phyloP scores from a whole-genome alignment of 2,113 vertebrate species.

The Lanius collurio region DNA sequence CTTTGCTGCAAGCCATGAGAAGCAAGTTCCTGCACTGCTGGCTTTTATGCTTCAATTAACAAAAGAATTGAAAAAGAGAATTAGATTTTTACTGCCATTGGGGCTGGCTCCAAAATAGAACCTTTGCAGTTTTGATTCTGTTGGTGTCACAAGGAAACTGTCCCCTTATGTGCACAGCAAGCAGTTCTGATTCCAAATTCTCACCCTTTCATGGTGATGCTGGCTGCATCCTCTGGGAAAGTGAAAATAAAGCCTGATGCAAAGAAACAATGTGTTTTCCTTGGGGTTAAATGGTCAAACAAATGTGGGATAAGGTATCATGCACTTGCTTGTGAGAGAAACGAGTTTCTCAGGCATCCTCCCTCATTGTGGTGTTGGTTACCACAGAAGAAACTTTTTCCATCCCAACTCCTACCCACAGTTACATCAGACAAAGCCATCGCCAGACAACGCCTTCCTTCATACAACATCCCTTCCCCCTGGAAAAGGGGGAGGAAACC shows the following conservation, averaged over 20 bases:
- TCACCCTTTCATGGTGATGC: not conserved
- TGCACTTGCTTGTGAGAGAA: not conserved
- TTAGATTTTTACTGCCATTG: not conserved
- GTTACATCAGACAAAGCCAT: not conserved
- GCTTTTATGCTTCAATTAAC: not conserved
- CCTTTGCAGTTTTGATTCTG: not conserved
- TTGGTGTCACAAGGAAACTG: not conserved
- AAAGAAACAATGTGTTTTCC: not conserved
- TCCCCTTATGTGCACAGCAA: not conserved
- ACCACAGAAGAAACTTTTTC: not conserved
- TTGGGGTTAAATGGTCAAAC: not conserved
- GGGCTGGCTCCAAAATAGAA: not conserved
- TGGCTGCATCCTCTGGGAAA: not conserved
- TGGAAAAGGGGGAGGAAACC: conserved; percentile 18
- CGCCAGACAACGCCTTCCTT: not conserved
- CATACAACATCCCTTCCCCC: not conserved
- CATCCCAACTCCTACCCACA: not conserved
- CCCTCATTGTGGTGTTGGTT: not conserved
- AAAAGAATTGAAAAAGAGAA: not conserved
- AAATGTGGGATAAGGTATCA: not conserved
- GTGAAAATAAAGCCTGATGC: not conserved
- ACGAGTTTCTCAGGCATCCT: not conserved
- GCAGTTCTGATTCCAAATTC: not conserved
- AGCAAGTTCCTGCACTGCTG: not conserved
- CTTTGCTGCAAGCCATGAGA: not conserved